Percentiles rank a stretch among this genome's conserved stretches.
Conservation (phyloP, 2,888 invertebrate genomes). For the Heliconius erato region DNA sequence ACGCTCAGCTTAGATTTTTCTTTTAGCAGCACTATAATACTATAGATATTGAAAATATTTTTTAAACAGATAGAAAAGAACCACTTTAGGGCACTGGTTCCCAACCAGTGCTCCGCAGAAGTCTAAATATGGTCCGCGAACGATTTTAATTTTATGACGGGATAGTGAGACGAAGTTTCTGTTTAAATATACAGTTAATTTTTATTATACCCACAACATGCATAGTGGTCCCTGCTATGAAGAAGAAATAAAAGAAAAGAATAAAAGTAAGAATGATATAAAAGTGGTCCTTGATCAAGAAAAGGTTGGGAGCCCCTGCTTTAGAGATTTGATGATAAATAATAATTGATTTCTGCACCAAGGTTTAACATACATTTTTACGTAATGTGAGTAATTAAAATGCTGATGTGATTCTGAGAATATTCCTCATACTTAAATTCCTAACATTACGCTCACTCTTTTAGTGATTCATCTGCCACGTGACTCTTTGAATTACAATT, state of each 20-base stretch:
- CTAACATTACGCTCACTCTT: not conserved
- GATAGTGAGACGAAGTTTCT: too few relatives aligned
- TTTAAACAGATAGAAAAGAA: not conserved
- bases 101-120: too few relatives aligned
- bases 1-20: not conserved
- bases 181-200: too few relatives aligned
- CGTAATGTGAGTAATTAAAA: not conserved
- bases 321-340: not conserved
- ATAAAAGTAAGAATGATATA: too few relatives aligned
- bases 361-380: not conserved
- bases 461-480: conserved; percentile 4
- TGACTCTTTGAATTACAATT: not conserved
- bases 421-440: not conserved
- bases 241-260: too few relatives aligned
- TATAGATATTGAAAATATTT: too few relatives aligned
- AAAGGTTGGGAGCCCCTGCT: too few relatives aligned
- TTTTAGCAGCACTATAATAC: not conserved
- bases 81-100: not conserved
- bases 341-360: not conserved
- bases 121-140: too few relatives aligned
- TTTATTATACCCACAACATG: too few relatives aligned
- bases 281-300: too few relatives aligned
- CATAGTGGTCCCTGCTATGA: too few relatives aligned
- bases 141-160: too few relatives aligned
- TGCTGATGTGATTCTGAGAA: not conserved